A percentile compares a stretch with the other conserved stretches of the same genome.
These are phyloP conservation scores for Sesamia inferens DNA, from an alignment of 2,888 invertebrate species.

Conservation along the genomic window DNA sequence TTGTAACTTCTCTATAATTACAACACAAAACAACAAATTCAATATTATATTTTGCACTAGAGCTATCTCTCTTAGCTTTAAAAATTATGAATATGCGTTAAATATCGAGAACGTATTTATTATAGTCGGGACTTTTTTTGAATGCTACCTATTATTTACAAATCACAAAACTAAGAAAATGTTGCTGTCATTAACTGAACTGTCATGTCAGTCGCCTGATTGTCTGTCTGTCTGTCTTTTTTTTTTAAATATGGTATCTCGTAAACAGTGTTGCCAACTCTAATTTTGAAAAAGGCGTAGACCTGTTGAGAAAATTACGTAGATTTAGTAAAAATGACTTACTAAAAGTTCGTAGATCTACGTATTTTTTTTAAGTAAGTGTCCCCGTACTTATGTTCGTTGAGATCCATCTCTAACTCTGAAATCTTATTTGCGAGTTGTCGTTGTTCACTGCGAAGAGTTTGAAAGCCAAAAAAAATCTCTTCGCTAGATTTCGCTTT, in stretches of 20 bases:
- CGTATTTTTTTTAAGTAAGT: too few species aligned
- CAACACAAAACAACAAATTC: not conserved
- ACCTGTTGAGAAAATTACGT: too few species aligned
- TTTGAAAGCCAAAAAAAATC: constrained; percentile 96
- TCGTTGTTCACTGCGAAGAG: constrained; percentile 96
- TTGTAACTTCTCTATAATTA: not conserved
- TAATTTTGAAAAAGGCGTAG: too few species aligned
- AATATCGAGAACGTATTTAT: not conserved
- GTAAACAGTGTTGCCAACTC: too few species aligned
- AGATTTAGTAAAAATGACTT: too few species aligned
- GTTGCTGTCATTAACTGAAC: not conserved
- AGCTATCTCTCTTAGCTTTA: not conserved
- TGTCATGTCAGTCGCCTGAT: too few species aligned
- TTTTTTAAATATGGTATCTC: too few species aligned
- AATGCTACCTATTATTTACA: constrained; percentile 35
- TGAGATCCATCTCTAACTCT: constrained; percentile 97
- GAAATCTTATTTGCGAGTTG: constrained; percentile 96
- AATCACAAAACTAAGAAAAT: constrained; percentile 11
- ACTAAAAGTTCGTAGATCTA: too few species aligned
- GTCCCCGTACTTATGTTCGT: constrained; percentile 99
- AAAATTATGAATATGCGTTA: constrained; percentile 21
- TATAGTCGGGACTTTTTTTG: constrained; percentile 26
- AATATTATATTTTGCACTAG: not conserved
- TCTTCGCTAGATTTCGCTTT: constrained; percentile 92
- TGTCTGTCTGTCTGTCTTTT: too few species aligned